Evolutionary conservation across 2,888 invertebrate species (phyloP).

Genomic region (Drosophila maculinotata): DNA sequence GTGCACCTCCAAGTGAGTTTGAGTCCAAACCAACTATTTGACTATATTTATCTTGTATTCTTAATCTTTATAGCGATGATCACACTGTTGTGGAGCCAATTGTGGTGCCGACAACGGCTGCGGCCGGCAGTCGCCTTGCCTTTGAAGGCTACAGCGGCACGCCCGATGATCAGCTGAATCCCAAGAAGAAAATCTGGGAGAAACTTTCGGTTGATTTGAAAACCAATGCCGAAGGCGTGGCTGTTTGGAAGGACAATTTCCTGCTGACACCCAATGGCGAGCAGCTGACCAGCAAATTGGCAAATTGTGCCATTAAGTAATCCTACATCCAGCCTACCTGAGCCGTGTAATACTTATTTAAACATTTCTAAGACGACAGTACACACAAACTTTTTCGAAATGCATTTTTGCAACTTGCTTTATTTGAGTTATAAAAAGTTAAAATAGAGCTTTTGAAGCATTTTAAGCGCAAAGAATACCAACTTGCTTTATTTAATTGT

Average conservation of each 20-base stretch:
- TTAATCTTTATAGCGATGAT: slow-evolving; percentile 86
- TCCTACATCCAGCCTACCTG: slow-evolving; percentile 61
- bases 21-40: rapidly evolving
- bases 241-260: slow-evolving; percentile 94
- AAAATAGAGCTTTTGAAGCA: neutral
- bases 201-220: slow-evolving; percentile 93
- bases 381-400: slow-evolving; percentile 41
- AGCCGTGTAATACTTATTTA: slow-evolving; percentile 70
- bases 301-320: slow-evolving; percentile 93
- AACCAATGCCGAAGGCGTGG: slow-evolving; percentile 89
- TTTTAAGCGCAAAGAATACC: too few species aligned
- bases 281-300: slow-evolving; percentile 90
- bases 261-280: slow-evolving; percentile 91
- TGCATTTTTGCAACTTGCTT: slow-evolving; percentile 44
- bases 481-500: too few species aligned
- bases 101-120: slow-evolving; percentile 90
- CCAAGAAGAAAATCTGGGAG: slow-evolving; percentile 98
- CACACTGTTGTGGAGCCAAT: slow-evolving; percentile 94
- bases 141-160: slow-evolving; percentile 93
- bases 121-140: slow-evolving; percentile 93
- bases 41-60: neutral
- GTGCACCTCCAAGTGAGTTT: slow-evolving; percentile 91
- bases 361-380: slow-evolving; percentile 41
- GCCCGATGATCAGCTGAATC: slow-evolving; percentile 95
- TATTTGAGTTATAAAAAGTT: neutral